These are phyloP conservation scores for Aythya fuligula DNA, from an alignment of 2,797 vertebrate species.

Conservation along the genomic window DNA sequence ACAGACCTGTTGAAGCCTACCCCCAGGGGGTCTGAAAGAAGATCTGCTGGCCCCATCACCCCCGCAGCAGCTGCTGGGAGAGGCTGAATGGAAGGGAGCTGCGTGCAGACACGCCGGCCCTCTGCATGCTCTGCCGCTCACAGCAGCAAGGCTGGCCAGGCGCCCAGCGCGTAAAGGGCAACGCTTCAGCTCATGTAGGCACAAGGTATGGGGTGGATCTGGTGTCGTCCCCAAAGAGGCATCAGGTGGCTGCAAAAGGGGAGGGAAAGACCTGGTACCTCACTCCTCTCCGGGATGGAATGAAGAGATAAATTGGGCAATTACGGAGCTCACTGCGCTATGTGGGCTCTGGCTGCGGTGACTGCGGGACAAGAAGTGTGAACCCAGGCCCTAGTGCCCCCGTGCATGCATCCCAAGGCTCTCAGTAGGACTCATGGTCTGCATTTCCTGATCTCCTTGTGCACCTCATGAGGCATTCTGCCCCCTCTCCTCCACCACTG, in stretches of 20 bases:
- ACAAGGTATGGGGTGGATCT: slow-evolving; percentile 23
- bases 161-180: slow-evolving; percentile 65
- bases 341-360: neutral
- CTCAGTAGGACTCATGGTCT: neutral
- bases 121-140: neutral
- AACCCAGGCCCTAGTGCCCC: neutral
- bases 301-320: neutral
- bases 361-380: neutral
- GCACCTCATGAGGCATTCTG: neutral
- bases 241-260: slow-evolving; percentile 54
- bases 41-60: slow-evolving; percentile 26
- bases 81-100: slow-evolving; percentile 20
- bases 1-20: neutral
- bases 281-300: neutral
- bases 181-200: slow-evolving; percentile 35
- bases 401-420: neutral
- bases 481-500: neutral
- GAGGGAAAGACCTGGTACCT: neutral
- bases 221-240: slow-evolving; percentile 46
- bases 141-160: slow-evolving; percentile 40
- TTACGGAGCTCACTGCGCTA: neutral
- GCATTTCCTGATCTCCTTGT: neutral
- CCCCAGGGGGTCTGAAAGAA: slow-evolving; percentile 18
- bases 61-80: slow-evolving; percentile 56
- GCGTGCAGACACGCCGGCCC: neutral